Conservation (phyloP, 2,113 vertebrate genomes). For the Xenus cinereus region DNA sequence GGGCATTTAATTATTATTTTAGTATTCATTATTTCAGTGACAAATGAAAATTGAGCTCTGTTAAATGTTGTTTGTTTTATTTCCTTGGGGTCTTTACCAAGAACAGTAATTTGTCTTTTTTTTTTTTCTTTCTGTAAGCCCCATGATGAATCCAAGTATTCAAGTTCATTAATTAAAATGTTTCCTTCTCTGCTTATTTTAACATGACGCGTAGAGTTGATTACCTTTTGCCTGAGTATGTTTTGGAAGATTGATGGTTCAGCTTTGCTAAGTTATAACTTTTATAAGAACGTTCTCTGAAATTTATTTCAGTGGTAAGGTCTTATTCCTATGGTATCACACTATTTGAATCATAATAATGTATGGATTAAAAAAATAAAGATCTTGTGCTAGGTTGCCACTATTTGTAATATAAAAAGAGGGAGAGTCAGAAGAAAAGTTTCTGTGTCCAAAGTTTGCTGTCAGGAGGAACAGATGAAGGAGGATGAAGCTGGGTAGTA, state of each 20-base stretch:
- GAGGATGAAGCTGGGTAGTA: neutral
- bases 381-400: neutral
- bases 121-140: neutral
- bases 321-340: neutral
- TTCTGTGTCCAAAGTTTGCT: neutral
- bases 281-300: neutral
- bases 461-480: neutral
- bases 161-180: conserved; percentile 39
- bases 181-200: conserved; percentile 41
- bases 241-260: neutral
- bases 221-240: neutral
- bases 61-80: conserved; percentile 41
- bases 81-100: conserved; percentile 1
- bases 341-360: neutral
- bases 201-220: neutral
- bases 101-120: neutral
- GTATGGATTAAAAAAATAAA: neutral
- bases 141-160: neutral
- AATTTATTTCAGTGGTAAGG: neutral
- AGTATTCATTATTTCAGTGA: conserved; percentile 22
- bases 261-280: neutral
- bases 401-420: neutral
- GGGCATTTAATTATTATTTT: conserved; percentile 20
- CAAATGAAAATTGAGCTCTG: conserved; percentile 32
- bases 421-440: neutral